These are phyloP conservation scores for Tridacna crocea DNA, from an alignment of 2,888 invertebrate genomes.

Conservation along the genomic window DNA sequence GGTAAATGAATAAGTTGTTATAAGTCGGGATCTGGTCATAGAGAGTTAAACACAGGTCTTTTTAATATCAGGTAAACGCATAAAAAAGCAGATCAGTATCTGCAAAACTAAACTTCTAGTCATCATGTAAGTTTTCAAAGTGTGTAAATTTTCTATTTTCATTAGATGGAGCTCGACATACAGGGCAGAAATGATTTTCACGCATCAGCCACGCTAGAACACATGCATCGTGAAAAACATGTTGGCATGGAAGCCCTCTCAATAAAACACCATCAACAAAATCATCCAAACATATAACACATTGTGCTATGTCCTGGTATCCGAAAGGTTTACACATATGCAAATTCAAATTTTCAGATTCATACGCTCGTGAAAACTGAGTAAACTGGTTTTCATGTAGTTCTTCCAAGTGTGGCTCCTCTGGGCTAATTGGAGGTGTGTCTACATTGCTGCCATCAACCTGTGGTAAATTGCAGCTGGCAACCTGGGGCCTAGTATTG, in stretches of 20 bases:
- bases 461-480: neutral
- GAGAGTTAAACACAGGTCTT: no score
- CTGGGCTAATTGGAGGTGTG: constrained; percentile 12
- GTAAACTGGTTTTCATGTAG: constrained; percentile 33
- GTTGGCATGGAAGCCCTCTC: constrained; percentile 86
- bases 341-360: constrained; percentile 32
- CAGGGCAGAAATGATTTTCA: constrained; percentile 86
- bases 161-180: constrained; percentile 86
- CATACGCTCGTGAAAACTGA: constrained; percentile 19
- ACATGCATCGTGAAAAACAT: constrained; percentile 86
- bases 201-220: constrained; percentile 85
- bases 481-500: neutral
- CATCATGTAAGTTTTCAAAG: constrained; percentile 17
- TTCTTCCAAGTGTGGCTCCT: constrained; percentile 28
- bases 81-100: no score
- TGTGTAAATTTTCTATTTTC: constrained; percentile 75
- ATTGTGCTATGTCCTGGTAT: constrained; percentile 83
- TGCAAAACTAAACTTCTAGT: neutral
- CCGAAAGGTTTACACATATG: constrained; percentile 73
- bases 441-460: neutral
- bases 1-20: no score
- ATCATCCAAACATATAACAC: constrained; percentile 86
- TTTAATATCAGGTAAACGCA: no score
- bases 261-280: constrained; percentile 83
- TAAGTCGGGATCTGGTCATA: no score